Percentiles rank a stretch among this genome's conserved stretches.
Evolutionary conservation across 2,797 vertebrate genomes (phyloP).

Genomic region (Eremophila alpestris): DNA sequence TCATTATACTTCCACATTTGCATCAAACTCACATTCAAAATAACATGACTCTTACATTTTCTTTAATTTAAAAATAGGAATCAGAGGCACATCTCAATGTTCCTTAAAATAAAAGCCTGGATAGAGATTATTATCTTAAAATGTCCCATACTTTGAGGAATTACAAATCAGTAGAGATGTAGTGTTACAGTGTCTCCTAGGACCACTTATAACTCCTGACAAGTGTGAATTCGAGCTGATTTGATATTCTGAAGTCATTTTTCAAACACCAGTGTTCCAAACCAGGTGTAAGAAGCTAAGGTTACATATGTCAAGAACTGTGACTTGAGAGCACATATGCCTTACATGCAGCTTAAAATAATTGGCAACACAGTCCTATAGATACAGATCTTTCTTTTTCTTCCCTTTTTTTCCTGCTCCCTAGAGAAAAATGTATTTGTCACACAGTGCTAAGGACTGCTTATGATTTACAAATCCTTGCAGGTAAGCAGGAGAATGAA

Average conservation of each 20-base stretch:
- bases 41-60: not conserved
- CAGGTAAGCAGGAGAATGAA: not conserved
- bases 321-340: not conserved
- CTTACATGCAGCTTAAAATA: not conserved
- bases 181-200: not conserved
- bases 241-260: not conserved
- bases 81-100: not conserved
- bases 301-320: not conserved
- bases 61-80: not conserved
- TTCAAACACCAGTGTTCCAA: not conserved
- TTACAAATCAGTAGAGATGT: not conserved
- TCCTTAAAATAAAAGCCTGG: not conserved
- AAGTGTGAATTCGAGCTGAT: not conserved
- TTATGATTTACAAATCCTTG: not conserved
- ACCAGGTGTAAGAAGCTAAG: not conserved
- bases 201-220: not conserved
- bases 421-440: not conserved
- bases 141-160: not conserved
- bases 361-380: not conserved
- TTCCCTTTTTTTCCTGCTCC: not conserved
- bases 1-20: not conserved
- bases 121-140: not conserved
- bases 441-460: not conserved
- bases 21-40: not conserved
- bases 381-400: not conserved